Evolutionary conservation across 2,113 vertebrate species (phyloP).

Genomic region (Gobio gobio): DNA sequence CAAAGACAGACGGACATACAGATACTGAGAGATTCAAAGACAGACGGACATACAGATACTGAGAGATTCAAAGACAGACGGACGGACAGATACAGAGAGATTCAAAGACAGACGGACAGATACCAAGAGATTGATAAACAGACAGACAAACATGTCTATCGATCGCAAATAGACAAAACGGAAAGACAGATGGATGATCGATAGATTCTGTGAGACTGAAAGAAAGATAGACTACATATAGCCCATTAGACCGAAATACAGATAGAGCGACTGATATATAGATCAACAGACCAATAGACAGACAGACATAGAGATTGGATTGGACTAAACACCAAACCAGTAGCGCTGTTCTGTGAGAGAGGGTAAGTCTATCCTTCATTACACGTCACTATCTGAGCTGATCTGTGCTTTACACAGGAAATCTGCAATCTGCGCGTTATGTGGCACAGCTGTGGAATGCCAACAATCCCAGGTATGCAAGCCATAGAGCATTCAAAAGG

Average conservation of each 20-base stretch:
- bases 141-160: neutral
- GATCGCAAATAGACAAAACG: neutral
- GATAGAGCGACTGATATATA: neutral
- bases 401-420: constrained; percentile 33
- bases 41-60: neutral
- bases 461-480: constrained; percentile 43
- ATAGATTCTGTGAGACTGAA: neutral
- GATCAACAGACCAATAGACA: neutral
- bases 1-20: neutral
- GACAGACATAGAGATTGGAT: neutral
- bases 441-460: constrained; percentile 43
- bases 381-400: constrained; percentile 13
- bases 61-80: neutral
- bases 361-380: neutral
- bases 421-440: constrained; percentile 42
- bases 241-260: neutral
- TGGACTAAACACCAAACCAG: neutral
- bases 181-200: neutral
- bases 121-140: neutral
- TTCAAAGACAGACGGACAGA: neutral
- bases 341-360: neutral
- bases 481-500: constrained; percentile 27
- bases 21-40: neutral
- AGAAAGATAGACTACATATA: neutral
- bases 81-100: neutral